Evolutionary conservation across 2,888 invertebrate species (phyloP).

Genomic region (Crossocerus cetratus): DNA sequence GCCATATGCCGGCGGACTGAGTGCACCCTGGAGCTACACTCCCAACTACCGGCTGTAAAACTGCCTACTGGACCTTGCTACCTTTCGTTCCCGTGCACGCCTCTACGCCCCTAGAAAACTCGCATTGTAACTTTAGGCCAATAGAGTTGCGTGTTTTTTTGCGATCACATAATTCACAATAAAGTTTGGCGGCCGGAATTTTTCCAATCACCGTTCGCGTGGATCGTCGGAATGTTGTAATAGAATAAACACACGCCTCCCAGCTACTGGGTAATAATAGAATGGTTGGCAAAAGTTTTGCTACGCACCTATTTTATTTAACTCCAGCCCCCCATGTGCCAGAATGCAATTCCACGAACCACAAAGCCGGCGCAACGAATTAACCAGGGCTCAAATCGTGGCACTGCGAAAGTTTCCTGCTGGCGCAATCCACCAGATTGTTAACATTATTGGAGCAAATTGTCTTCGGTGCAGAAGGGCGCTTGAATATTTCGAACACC

Average conservation of each 20-base stretch:
- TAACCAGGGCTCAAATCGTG: slow-evolving; percentile 36
- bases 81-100: slow-evolving; percentile 25
- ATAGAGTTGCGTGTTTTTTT: too few species aligned
- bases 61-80: slow-evolving; percentile 56
- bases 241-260: slow-evolving; percentile 16
- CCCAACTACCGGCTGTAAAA: slow-evolving; percentile 66
- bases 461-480: too few species aligned
- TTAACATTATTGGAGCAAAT: too few species aligned
- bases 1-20: slow-evolving; percentile 59
- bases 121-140: too few species aligned
- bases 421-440: slow-evolving; percentile 30
- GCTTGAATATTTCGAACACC: too few species aligned
- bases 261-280: slow-evolving; percentile 18
- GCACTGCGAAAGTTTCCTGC: slow-evolving; percentile 29
- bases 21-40: slow-evolving; percentile 59
- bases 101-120: slow-evolving; percentile 18
- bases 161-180: too few species aligned
- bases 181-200: too few species aligned
- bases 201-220: not conserved
- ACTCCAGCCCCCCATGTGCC: slow-evolving; percentile 14
- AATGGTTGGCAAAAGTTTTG: slow-evolving; percentile 30
- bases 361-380: slow-evolving; percentile 34
- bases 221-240: slow-evolving; percentile 9
- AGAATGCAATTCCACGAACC: slow-evolving; percentile 47
- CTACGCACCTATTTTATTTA: slow-evolving; percentile 39